Evolutionary conservation across 2,888 invertebrate species (phyloP).

Genomic region (Spisula solida): DNA sequence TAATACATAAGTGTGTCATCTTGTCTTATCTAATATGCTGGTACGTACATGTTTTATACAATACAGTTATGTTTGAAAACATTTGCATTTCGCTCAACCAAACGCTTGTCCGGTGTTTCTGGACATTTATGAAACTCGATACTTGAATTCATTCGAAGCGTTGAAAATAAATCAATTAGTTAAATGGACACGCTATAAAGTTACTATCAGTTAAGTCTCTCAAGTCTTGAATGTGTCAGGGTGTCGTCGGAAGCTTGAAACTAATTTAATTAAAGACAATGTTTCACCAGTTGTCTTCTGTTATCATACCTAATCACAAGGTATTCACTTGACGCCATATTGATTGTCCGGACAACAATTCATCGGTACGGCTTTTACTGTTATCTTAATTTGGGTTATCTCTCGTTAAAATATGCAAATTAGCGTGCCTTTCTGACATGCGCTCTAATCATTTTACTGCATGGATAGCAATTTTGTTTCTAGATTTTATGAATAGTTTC

Average conservation of each 20-base stretch:
- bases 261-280: conserved; percentile 46
- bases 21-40: too few species aligned
- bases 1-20: too few species aligned
- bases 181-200: background rate
- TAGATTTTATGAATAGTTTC: background rate
- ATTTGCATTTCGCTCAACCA: too few species aligned
- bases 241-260: conserved; percentile 35
- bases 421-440: conserved; percentile 35
- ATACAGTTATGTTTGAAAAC: too few species aligned
- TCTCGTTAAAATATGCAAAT: conserved; percentile 40
- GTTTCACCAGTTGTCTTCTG: conserved; percentile 50
- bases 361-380: conserved; percentile 46
- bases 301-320: conserved; percentile 45
- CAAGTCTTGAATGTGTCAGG: conserved; percentile 50
- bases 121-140: background rate
- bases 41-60: too few species aligned
- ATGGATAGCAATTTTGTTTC: background rate
- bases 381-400: conserved; percentile 58
- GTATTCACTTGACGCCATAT: conserved; percentile 31
- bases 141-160: conserved; percentile 15
- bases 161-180: conserved; percentile 41
- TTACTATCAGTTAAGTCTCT: conserved; percentile 1
- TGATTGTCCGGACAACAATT: conserved; percentile 47
- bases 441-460: background rate
- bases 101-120: background rate